Percentiles rank a stretch among this genome's conserved stretches.
Conservation (phyloP, 1,140 invertebrate genomes). For the Orchestia grillus region DNA sequence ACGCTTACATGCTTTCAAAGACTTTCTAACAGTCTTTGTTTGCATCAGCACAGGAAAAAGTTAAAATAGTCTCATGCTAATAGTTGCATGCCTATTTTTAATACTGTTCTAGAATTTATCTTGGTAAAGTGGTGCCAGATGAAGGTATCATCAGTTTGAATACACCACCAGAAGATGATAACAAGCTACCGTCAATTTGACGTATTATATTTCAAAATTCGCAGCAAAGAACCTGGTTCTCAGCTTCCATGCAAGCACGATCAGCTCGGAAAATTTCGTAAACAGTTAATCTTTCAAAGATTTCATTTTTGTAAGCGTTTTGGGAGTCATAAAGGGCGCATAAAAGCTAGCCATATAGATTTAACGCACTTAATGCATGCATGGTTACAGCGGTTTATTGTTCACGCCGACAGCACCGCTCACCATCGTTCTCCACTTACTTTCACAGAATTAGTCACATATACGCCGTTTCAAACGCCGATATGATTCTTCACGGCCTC, state of each 20-base stretch:
- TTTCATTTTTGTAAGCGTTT: slow-evolving; percentile 23
- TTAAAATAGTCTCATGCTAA: neutral
- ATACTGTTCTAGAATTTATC: neutral
- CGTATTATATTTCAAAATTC: neutral
- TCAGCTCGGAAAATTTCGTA: neutral
- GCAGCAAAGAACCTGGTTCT: neutral
- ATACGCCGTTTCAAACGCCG: neutral
- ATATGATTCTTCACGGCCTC: neutral
- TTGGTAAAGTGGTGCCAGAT: neutral
- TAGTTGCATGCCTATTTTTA: neutral
- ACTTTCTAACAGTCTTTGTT: neutral
- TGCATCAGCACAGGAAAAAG: neutral
- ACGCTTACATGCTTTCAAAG: neutral
- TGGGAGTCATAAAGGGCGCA: neutral
- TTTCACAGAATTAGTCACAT: slow-evolving; percentile 39
- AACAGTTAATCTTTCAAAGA: neutral
- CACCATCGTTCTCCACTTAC: neutral
- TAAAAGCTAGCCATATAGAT: neutral
- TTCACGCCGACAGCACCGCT: neutral
- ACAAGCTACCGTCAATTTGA: neutral
- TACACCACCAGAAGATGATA: neutral
- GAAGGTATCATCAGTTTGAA: neutral
- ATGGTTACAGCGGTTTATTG: slow-evolving; percentile 5
- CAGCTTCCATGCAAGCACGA: neutral
- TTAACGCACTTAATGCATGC: slow-evolving; percentile 9